A percentile compares a stretch with the other conserved stretches of the same genome.
Evolutionary conservation across 2,797 vertebrate species (phyloP).

Genomic region (Myiothlypis chrysogaster): DNA sequence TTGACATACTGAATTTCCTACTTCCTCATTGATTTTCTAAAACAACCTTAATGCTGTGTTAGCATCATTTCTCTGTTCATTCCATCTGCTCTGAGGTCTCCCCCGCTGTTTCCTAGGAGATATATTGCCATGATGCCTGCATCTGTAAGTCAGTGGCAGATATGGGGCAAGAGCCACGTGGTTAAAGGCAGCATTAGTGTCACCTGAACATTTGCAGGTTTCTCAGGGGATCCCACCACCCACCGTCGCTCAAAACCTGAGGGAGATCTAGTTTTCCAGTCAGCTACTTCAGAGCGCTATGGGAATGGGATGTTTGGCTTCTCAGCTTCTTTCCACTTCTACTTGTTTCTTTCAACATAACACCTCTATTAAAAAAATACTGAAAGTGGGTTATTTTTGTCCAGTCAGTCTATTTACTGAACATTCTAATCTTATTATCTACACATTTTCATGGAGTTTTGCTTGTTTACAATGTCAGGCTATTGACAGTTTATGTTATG

Average conservation of each 20-base stretch:
- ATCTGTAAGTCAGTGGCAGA: constrained; percentile 48
- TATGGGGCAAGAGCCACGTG: constrained; percentile 17
- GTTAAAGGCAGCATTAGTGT: not conserved
- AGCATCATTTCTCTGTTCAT: constrained; percentile 36
- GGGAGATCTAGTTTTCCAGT: not conserved
- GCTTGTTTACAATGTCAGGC: not conserved
- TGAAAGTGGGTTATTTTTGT: not conserved
- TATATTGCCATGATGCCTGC: not conserved
- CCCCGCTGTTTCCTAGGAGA: constrained; percentile 60
- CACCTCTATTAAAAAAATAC: not conserved
- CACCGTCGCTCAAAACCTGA: not conserved
- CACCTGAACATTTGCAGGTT: constrained; percentile 6
- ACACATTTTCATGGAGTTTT: not conserved
- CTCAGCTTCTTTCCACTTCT: not conserved
- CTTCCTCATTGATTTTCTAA: constrained; percentile 50
- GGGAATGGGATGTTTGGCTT: not conserved
- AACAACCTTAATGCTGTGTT: constrained; percentile 48
- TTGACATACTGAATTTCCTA: not conserved
- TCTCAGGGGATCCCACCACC: constrained; percentile 19
- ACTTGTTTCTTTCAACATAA: not conserved
- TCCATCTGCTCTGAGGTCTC: constrained; percentile 53
- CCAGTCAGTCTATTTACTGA: not conserved
- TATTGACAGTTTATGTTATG: not conserved
- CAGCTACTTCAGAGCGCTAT: not conserved
- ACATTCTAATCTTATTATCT: not conserved